Evolutionary conservation across 2,888 invertebrate species (phyloP), one percentile per base, ranked within the genome.

Genomic region (Sinohyriopsis cumingii): DNA sequence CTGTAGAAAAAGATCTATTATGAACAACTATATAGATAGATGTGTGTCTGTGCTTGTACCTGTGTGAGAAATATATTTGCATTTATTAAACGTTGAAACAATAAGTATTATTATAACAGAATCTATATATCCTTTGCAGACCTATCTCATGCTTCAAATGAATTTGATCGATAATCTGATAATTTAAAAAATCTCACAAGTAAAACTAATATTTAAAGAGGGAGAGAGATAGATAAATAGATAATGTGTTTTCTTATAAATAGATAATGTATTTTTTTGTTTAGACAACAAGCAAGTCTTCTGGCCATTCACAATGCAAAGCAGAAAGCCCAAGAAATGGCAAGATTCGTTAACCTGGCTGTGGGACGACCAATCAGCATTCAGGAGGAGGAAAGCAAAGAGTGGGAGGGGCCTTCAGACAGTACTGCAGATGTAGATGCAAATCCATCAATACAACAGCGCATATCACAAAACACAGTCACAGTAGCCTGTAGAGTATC

Each of bases 271-370:
- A 1, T 25, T 55, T 62, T 64, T 33, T 59, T 63, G 74, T 76
- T 12, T 77, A 87, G 87, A 76, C 84, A 85, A 69, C 87, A 88
- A 73, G 84, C 86, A 20, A 84, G 86, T 71, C 68, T 88, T 33
- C 67, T 84, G 20, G 87, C 87, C 18, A 83, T 88, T 45, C 85
- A 85, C 68, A 88, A 88, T 79, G 86, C 87, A 5, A 86, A 86
- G 69, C 81, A 84, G 68, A 88, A 88, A 72, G 88, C 88, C 20
- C 78, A 84, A 56, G 87, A 88, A 73, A 87, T 88, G 81, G 86
- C 87, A 7, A 73, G 74, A 56, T 84, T 86, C 77, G 81, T 88
- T 4, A 83, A 85, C 61, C 83, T 84, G 25, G 74, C 80, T 53
- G 82, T 88, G 33, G 88, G 87, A 19, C 75, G 77, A 28, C 82